Evolutionary conservation across 2,888 invertebrate genomes (phyloP), one percentile per base, ranked within the genome.

Genomic region (Volucella zonaria): DNA sequence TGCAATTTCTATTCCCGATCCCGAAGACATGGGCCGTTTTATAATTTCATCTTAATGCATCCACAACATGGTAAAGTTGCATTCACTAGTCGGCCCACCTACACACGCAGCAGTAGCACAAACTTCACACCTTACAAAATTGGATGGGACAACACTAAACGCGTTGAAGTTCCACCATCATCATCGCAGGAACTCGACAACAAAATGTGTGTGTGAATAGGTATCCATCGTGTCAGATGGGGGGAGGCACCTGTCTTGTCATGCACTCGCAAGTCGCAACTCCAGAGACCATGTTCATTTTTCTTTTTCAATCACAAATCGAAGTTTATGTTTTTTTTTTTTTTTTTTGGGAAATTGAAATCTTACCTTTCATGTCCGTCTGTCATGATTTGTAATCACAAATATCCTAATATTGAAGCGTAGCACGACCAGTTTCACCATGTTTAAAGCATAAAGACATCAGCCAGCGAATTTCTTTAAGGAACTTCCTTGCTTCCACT

Each of bases 301-400:
- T n/a, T 23, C 31, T 15, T 42, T 49, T 15, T 18, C n/a, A 23
- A 18, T 23, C 31, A 31, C 15, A 47, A 12, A 43, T 12, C 11
- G 23, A 9, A 23, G 52, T 45, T 59, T 49, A 49, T 49, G n/a
- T 56, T 47, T 42, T 47, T 56, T 52, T 2, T 14, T 11, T 38
- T 43, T 45, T 51, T 14, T 11, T 38, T 43, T 45, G 40, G 11
- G n/a, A 9, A 23, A 23, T 14, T 81, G 31, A 31, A 31, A 31
- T 95, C 96, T 96, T 94, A 96, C 96, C 96, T 96, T 94, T 96
- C 96, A 95, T 95, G 95, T 95, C 95, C 95, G 94, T 96, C 96
- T 95, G 96, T 96, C 96, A 96, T 96, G 96, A 93, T 96, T 96
- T 93, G 95, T 95, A 93, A 94, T 95, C 94, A 94, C 94, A 94